Conservation (phyloP, 2,888 invertebrate species). For the Axea sp. region DNA sequence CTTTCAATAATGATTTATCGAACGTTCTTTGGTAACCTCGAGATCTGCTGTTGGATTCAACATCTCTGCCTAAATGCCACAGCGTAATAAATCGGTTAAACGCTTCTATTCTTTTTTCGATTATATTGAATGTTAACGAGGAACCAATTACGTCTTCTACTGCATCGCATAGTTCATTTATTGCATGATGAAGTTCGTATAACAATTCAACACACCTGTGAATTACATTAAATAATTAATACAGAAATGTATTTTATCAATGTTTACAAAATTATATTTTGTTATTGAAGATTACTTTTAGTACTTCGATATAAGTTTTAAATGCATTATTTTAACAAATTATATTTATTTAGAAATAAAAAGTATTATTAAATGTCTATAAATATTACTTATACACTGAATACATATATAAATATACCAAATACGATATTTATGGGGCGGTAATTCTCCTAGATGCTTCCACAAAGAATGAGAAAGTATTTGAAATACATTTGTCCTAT, state of each 20-base stretch:
- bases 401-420: slow-evolving; percentile 67
- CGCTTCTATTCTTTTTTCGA: slow-evolving; percentile 81
- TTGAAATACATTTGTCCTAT: slow-evolving; percentile 85
- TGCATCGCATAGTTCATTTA: slow-evolving; percentile 79
- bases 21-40: slow-evolving; percentile 81
- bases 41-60: slow-evolving; percentile 81
- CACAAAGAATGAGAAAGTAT: slow-evolving; percentile 86
- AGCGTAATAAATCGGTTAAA: slow-evolving; percentile 85
- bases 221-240: slow-evolving; percentile 3
- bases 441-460: slow-evolving; percentile 84
- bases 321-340: too few relatives aligned
- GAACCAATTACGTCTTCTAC: slow-evolving; percentile 86
- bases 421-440: slow-evolving; percentile 82
- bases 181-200: slow-evolving; percentile 86
- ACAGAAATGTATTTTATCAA: too few relatives aligned
- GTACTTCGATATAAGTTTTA: too few relatives aligned
- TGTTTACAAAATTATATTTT: too few relatives aligned
- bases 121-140: slow-evolving; percentile 79
- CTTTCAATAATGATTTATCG: slow-evolving; percentile 86
- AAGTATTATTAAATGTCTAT: too few relatives aligned
- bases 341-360: too few relatives aligned
- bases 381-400: too few relatives aligned
- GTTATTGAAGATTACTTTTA: too few relatives aligned
- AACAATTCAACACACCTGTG: slow-evolving; percentile 84
- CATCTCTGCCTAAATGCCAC: slow-evolving; percentile 89